A percentile compares a stretch with the other conserved stretches of the same genome.
Conservation (phyloP, 2,888 invertebrate genomes). For the Aphodius granarius region DNA sequence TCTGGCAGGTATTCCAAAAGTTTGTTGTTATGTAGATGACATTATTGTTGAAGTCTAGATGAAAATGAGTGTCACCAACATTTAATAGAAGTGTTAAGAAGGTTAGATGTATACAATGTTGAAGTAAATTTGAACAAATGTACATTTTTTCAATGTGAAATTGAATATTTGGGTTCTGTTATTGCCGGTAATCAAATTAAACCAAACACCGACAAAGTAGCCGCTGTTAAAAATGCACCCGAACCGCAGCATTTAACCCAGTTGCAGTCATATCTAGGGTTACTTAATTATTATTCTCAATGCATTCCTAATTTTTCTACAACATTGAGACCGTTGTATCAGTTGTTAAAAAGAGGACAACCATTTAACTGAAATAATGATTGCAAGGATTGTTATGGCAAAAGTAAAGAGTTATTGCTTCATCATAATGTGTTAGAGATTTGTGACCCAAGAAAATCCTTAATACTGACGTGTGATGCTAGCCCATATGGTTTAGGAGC, state of each 20-base stretch:
- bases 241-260: slow-evolving; percentile 27
- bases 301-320: no score
- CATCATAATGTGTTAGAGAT: slow-evolving; percentile 30
- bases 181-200: slow-evolving; percentile 36
- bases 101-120: slow-evolving; percentile 30
- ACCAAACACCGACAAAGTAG: slow-evolving; percentile 34
- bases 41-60: slow-evolving; percentile 26
- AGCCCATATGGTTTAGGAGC: slow-evolving; percentile 40
- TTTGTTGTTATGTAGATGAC: slow-evolving; percentile 34
- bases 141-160: slow-evolving; percentile 27
- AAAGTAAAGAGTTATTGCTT: slow-evolving; percentile 29
- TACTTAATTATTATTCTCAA: slow-evolving; percentile 29
- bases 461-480: slow-evolving; percentile 39
- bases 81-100: slow-evolving; percentile 23
- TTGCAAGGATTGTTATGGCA: slow-evolving; percentile 25
- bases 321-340: slow-evolving; percentile 26
- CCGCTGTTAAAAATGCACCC: slow-evolving; percentile 25
- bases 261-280: slow-evolving; percentile 24
- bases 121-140: slow-evolving; percentile 33
- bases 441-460: slow-evolving; percentile 31
- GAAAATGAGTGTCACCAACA: slow-evolving; percentile 20
- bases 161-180: slow-evolving; percentile 33
- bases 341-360: slow-evolving; percentile 23
- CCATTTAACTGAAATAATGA: slow-evolving; percentile 23
- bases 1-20: slow-evolving; percentile 15